Conservation (phyloP, 2,888 invertebrate species). For the Drosophila paucipuncta region DNA sequence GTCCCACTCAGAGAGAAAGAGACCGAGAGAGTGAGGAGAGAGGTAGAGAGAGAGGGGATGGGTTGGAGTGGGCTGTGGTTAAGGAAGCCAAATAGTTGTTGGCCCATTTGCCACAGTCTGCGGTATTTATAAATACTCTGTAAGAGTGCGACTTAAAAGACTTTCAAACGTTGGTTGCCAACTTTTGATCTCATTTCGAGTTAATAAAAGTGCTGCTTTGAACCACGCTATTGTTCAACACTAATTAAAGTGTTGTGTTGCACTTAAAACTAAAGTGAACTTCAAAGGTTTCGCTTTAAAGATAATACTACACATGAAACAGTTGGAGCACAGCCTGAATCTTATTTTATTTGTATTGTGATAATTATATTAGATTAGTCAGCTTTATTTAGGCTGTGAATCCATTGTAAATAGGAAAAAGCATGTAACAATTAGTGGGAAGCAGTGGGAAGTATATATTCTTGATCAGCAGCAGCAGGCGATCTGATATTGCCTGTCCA, state of each 20-base stretch:
- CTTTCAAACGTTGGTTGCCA: not conserved
- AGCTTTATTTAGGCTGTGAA: not conserved
- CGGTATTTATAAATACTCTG: constrained; percentile 56
- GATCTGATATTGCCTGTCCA: not conserved
- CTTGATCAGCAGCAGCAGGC: not conserved
- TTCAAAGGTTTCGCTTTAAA: not conserved
- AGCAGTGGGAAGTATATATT: not conserved
- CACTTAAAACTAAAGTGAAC: not conserved
- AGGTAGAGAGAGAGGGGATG: not conserved
- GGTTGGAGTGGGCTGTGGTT: not conserved
- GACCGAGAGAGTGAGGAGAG: no score
- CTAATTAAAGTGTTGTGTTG: not conserved
- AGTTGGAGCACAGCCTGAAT: not conserved
- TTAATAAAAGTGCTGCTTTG: not conserved
- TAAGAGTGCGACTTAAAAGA: constrained; percentile 1
- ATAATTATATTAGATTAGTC: not conserved
- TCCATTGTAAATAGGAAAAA: not conserved
- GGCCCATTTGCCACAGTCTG: constrained; percentile 72
- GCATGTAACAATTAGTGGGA: not conserved
- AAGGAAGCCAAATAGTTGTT: constrained; percentile 79
- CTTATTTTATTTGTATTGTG: not conserved
- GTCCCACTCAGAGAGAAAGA: constrained; percentile 9
- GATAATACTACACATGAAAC: not conserved
- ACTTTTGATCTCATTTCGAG: constrained; percentile 2
- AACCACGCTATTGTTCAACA: not conserved